Evolutionary conservation across 2,888 invertebrate species (phyloP), one percentile per base, ranked within the genome.

Genomic region (Leptinotarsa juncta): DNA sequence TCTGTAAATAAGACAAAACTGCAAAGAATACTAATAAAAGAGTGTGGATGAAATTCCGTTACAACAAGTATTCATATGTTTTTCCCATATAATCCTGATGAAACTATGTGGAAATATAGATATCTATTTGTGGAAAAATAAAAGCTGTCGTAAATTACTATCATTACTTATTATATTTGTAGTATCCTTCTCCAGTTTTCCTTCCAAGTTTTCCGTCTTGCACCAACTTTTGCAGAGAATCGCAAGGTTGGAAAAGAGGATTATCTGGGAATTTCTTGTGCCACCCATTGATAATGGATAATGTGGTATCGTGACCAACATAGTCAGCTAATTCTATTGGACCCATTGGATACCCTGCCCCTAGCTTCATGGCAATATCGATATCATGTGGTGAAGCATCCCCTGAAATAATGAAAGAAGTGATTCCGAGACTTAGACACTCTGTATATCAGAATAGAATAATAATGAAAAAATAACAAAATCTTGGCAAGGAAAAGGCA

Each of bases 271-370:
- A 93, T 84, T 92, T 92, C 82, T 94, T 90, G 81, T 91, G 91
- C 95, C 96, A 95, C 14, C 95, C 95, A 81, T 94, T 92, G 15
- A 94, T 84, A 83, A 96, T 95, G 83, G 92, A 93, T 83, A 93
- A 90, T 74, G 91, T 92, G 7, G 95, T 95, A 85, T 97, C 97
- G 16, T 94, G 89, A 0, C 96, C 96, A 0, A 95, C 94, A 86
- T 94, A 96, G 89, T 97, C 97, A 1, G 92, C 89, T 70, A 97
- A 88, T 87, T 96, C 96, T 77, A 97, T 91, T 0, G 97, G 97
- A 3, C 97, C 97, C 96, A 97, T 96, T 4, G 96, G 96, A 87
- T 96, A 92, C 0, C 95, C 94, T n/a, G 96, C 95, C 5, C 97
- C 97, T 2, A 97, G 89, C 86, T 96, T 96, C 96, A 97, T 96